Percentiles rank a stretch among this genome's conserved stretches.
Evolutionary conservation across 1,140 invertebrate genomes (phyloP).

Genomic region (Drosophila melanica): DNA sequence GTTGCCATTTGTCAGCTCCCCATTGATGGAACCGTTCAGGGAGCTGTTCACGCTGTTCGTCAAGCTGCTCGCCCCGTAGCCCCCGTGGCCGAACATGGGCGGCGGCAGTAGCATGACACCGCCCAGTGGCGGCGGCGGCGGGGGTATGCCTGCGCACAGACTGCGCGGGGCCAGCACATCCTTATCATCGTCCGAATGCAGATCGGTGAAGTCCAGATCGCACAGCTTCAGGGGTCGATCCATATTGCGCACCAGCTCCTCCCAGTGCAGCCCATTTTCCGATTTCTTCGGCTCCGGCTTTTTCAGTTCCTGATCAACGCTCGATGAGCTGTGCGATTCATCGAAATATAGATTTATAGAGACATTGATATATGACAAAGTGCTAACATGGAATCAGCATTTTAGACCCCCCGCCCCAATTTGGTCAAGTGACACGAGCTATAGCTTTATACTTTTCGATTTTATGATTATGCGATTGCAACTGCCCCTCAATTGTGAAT

Average conservation of each 20-base stretch:
- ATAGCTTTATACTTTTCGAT: slow-evolving; percentile 11
- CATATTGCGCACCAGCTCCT: slow-evolving; percentile 92
- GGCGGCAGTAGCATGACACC: slow-evolving; percentile 80
- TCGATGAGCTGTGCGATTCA: slow-evolving; percentile 69
- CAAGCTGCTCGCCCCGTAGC: slow-evolving; percentile 60
- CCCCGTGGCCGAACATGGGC: slow-evolving; percentile 83
- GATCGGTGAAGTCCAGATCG: slow-evolving; percentile 98
- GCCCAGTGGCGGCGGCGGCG: slow-evolving; percentile 87
- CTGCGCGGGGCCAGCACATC: slow-evolving; percentile 86
- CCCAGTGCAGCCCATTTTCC: slow-evolving; percentile 97
- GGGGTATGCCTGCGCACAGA: slow-evolving; percentile 87
- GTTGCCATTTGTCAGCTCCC: slow-evolving; percentile 74
- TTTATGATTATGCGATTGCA: slow-evolving; percentile 10
- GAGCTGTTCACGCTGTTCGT: slow-evolving; percentile 81
- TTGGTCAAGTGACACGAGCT: slow-evolving; percentile 25
- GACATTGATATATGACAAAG: slow-evolving; percentile 8
- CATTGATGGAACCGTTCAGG: slow-evolving; percentile 81
- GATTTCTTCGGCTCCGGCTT: slow-evolving; percentile 89
- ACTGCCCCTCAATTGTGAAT: slow-evolving; percentile 24
- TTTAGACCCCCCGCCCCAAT: neutral
- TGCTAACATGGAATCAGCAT: slow-evolving; percentile 15
- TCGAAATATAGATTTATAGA: neutral
- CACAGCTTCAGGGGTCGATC: slow-evolving; percentile 94
- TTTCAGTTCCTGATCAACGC: slow-evolving; percentile 86
- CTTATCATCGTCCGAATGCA: slow-evolving; percentile 91